Base-by-base conservation (phyloP, 2,888 invertebrate genomes). In the Drosophila birchii region DNA sequence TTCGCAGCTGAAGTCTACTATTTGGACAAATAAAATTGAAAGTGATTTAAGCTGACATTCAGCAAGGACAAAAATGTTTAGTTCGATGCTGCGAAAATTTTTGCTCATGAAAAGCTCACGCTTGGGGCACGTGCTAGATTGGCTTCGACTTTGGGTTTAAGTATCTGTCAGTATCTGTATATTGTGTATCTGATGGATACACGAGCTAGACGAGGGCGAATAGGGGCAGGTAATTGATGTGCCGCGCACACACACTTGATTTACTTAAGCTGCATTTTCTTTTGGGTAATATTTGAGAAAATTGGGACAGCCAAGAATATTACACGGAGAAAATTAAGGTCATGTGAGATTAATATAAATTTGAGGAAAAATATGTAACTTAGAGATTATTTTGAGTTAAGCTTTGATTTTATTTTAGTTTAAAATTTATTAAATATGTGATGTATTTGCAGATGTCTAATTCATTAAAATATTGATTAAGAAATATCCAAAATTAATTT, bases 21-120 rank as follows among this genome's bases (percentile, higher is more conserved):
- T 29, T 29, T 29, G 29, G 29, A 29, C 29, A 23, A 5, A 3
- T 18, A 29, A 75, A 76, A 75, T 70, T 68, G 55, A 79, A 74
- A 78, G 68, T 75, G 71, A 76, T 71, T 83, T 58, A 63, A 70
- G 73, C 80, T 90, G 88, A 88, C 88, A 79, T 88, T 88, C 90
- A 89, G 44, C 89, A 88, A 88, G 89, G 90, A 87, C 90, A 89
- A 88, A 81, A 45, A 66, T 66, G 64, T 66, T 66, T 64, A 54
- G 41, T 53, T 53, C 51, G 56, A 61, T 44, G 59, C 53, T 55
- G 56, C 64, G 32, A 78, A 62, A 59, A 71, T 57, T 55, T 71
- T 71, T 61, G 32, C 71, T n/a, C 56, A 56, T 38, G 54, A 43
- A 75, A 67, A 59, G 76, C 83, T 68, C 68, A 83, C 79, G 81